A percentile compares a stretch with the other conserved stretches of the same genome.
Conservation (phyloP, 2,797 vertebrate species). For the Geotrypetes seraphini region DNA sequence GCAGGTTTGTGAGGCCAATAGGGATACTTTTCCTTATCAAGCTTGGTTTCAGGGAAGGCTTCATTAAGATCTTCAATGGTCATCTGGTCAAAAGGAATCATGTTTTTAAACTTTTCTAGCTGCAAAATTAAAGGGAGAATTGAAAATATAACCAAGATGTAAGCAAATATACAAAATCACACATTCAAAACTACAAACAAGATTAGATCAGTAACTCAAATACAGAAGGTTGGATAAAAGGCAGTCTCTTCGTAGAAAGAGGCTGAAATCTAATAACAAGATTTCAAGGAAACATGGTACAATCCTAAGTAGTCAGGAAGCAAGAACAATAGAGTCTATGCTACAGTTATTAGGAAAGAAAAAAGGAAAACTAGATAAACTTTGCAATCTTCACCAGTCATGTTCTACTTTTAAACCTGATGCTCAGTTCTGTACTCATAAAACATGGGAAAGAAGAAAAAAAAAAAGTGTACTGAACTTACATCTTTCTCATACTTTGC, state of each 20-base stretch:
- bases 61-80: conserved; percentile 63
- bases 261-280: too few relatives aligned
- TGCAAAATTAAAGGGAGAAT: conserved; percentile 18
- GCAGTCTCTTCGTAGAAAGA: too few relatives aligned
- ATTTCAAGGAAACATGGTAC: not conserved
- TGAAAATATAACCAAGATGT: not conserved
- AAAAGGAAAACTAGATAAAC: not conserved
- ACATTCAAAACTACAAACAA: too few relatives aligned
- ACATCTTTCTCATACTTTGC: conserved; percentile 59
- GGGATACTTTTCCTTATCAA: conserved; percentile 79
- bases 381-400: not conserved
- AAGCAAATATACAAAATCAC: not conserved
- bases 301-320: too few relatives aligned
- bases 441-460: not conserved
- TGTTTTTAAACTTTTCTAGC: conserved; percentile 64
- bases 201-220: too few relatives aligned
- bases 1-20: conserved; percentile 87
- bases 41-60: conserved; percentile 74
- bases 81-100: conserved; percentile 87
- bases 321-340: rapidly evolving
- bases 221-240: too few relatives aligned
- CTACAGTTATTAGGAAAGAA: too few relatives aligned
- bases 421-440: not conserved
- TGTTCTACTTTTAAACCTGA: too few relatives aligned
- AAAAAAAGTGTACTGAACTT: conserved; percentile 3